A percentile compares a stretch with the other conserved stretches of the same genome.
These are phyloP conservation scores for Ceratosolen solmsi DNA, from an alignment of 1,140 invertebrate species.

Conservation along the genomic window DNA sequence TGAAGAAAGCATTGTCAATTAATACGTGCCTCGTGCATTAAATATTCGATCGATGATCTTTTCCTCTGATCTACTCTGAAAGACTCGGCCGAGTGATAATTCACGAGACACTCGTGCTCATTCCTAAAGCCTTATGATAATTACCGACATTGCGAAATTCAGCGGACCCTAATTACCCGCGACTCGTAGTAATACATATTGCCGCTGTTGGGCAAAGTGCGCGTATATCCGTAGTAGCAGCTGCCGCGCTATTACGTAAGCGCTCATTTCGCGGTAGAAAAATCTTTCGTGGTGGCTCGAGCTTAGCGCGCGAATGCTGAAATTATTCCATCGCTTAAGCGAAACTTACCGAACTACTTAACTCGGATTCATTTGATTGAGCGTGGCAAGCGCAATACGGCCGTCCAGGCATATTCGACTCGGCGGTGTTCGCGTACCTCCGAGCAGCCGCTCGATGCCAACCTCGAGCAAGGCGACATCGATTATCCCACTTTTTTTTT, in stretches of 20 bases:
- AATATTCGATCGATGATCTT: not conserved
- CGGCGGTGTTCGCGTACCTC: not conserved
- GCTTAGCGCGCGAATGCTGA: not conserved
- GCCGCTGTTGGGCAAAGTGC: constrained; percentile 8
- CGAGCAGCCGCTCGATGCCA: no score
- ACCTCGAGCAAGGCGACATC: not conserved
- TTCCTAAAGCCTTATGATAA: not conserved
- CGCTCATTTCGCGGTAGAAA: not conserved
- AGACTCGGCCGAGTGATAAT: not conserved
- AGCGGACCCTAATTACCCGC: constrained; percentile 32
- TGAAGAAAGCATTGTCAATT: not conserved
- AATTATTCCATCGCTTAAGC: not conserved
- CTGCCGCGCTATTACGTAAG: not conserved
- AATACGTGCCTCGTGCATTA: not conserved
- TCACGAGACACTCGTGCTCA: not conserved
- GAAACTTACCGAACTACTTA: not conserved
- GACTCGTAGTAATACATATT: not conserved
- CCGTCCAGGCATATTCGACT: not conserved
- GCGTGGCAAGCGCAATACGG: not conserved
- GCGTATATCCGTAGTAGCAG: not conserved
- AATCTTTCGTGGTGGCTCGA: not conserved
- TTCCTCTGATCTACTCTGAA: not conserved
- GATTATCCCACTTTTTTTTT: not conserved
- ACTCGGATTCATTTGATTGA: not conserved
- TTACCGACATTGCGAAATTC: constrained; percentile 37